A percentile compares a stretch with the other conserved stretches of the same genome.
phyloP scores from a whole-genome alignment of 2,797 vertebrate species.

The Sus cebifrons region DNA sequence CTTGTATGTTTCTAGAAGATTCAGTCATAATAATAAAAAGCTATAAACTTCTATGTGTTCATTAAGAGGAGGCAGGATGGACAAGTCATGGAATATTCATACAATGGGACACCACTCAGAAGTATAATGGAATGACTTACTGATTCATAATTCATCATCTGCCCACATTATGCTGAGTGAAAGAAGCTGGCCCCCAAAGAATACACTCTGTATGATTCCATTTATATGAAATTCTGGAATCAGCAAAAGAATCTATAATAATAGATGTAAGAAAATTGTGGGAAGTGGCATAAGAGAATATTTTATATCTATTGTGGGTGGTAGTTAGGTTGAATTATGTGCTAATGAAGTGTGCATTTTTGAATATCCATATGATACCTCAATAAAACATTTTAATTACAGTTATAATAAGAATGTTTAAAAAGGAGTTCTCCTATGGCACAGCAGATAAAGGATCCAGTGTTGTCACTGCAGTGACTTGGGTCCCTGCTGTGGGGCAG shows the following conservation, averaged over 20 bases:
- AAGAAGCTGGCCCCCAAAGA: not conserved
- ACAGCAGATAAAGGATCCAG: too few relatives aligned
- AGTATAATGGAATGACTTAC: not conserved
- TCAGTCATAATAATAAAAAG: not conserved
- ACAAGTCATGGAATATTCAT: not conserved
- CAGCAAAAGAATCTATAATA: not conserved
- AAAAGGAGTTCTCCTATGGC: not conserved
- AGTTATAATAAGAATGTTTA: not conserved
- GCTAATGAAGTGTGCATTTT: not conserved
- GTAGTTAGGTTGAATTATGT: not conserved
- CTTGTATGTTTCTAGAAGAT: not conserved
- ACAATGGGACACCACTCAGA: not conserved
- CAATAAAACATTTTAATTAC: not conserved
- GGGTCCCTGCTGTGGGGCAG: too few relatives aligned
- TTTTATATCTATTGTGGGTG: not conserved
- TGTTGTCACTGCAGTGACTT: too few relatives aligned
- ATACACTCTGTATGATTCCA: not conserved
- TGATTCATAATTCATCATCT: not conserved
- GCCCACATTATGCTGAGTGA: not conserved
- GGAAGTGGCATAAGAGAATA: not conserved
- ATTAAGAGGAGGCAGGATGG: not conserved
- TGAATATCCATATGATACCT: not conserved
- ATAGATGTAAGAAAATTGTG: not conserved
- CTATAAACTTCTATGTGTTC: not conserved
- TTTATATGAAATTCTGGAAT: not conserved